Conservation (phyloP, 2,888 invertebrate genomes). For the Amblyjoppa proteus region DNA sequence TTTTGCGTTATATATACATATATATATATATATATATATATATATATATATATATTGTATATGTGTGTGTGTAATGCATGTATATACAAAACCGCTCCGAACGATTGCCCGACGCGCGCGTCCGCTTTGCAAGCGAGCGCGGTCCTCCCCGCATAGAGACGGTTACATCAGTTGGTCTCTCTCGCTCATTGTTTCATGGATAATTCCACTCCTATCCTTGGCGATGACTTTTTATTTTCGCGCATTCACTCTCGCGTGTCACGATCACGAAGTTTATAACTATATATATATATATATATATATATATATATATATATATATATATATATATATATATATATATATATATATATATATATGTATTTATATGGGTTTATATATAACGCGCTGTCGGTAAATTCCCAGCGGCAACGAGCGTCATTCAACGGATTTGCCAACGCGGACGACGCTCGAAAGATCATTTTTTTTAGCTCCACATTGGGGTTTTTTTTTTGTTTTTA, state of each 20-base stretch:
- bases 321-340: slow-evolving; percentile 15
- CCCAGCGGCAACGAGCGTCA: slow-evolving; percentile 12
- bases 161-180: slow-evolving; percentile 54
- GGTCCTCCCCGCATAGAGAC: slow-evolving; percentile 32
- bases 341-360: slow-evolving; percentile 2
- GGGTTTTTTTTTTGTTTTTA: neutral
- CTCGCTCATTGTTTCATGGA: slow-evolving; percentile 66
- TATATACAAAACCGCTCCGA: slow-evolving; percentile 4
- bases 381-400: slow-evolving; percentile 21
- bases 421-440: slow-evolving; percentile 22
- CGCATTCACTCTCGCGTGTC: slow-evolving; percentile 60
- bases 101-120: slow-evolving; percentile 56
- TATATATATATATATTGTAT: slow-evolving; percentile 21
- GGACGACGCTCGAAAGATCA: neutral
- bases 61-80: neutral
- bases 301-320: slow-evolving; percentile 11
- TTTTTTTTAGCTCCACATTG: neutral
- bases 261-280: slow-evolving; percentile 44
- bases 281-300: slow-evolving; percentile 15
- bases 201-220: slow-evolving; percentile 67
- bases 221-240: slow-evolving; percentile 62
- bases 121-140: slow-evolving; percentile 59
- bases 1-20: slow-evolving; percentile 21
- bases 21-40: slow-evolving; percentile 1
- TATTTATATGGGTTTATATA: neutral